Evolutionary conservation across 23 tunicate genomes (phyloP), one percentile per base, ranked within the genome.

Genomic region (Ciona savignyi): DNA sequence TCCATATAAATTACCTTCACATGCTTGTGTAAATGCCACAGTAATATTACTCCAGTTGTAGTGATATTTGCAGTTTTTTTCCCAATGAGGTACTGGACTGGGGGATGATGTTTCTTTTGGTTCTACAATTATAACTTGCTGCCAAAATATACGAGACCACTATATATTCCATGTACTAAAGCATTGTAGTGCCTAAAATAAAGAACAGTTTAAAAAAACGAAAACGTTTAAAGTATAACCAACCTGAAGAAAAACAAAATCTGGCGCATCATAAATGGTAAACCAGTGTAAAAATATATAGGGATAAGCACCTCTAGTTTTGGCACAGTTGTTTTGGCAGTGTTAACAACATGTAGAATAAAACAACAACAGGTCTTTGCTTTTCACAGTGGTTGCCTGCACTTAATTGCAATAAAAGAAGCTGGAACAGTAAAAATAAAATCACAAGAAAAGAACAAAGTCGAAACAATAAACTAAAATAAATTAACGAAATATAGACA

Each of bases 21-120:
- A 83, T 32, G 96, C 89, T 32, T 70, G 25, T 64, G 49, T 65
- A 70, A 91, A 78, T 25, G 84, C 72, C 11, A 76, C 83, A 1
- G 97, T 84, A 23, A 91, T 65, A 75, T 91, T 90, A 3, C 84
- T 76, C 97, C 97, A 91, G 70, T 91, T 91, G 70, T 91, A 91
- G 0, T 77, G 71, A 0, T 81, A 42, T 42, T 42, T 15, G 15
- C 56, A 42, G 11, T 9, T 81, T n/a, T 88, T 81, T 3, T 91
- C 90, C 86, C 84, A 80, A 4, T 51, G 24, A 48, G 86, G 86
- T 35, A 84, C 76, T 4, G 97, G 97, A 66, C 97, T 91, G 6
- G 87, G 77, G 2, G 90, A 80, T 0, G 85, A 86, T 2, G 89
- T 84, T 61, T 84, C 77, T 62, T 73, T 78, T 42, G 56, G 56